phyloP scores from a whole-genome alignment of 2,113 vertebrate genomes.

The Malurus alboscapulatus region DNA sequence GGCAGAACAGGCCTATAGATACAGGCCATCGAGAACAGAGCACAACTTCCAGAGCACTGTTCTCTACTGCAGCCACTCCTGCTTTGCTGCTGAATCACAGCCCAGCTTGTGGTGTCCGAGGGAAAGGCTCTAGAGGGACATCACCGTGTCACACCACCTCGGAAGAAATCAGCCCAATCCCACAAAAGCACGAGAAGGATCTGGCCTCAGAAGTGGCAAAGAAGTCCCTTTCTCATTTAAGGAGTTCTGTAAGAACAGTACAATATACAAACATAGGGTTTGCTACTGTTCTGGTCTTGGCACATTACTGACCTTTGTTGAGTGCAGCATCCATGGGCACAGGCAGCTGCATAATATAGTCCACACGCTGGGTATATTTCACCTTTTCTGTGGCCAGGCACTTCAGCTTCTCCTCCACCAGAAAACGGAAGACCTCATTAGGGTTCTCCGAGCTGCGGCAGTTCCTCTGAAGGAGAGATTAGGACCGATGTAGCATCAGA shows the following conservation, averaged over 20 bases:
- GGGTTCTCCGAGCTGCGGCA: constrained; percentile 94
- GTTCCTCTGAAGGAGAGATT: constrained; percentile 82
- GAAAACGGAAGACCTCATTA: constrained; percentile 94
- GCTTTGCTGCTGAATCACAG: neutral
- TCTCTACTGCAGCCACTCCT: neutral
- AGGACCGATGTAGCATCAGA: neutral
- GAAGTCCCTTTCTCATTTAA: neutral
- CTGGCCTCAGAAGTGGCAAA: neutral
- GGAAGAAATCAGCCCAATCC: neutral
- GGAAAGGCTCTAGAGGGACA: neutral
- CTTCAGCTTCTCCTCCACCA: constrained; percentile 96
- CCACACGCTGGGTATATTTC: constrained; percentile 96
- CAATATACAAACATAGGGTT: neutral
- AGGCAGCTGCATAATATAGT: constrained; percentile 96
- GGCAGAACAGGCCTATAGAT: neutral
- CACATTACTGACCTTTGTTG: constrained; percentile 85
- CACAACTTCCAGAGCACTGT: neutral
- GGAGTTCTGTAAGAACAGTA: neutral
- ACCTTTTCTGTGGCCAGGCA: constrained; percentile 96
- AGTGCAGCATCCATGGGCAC: constrained; percentile 96
- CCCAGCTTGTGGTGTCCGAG: neutral
- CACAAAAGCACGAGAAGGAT: neutral
- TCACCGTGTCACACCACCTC: neutral
- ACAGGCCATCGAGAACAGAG: fast-evolving
- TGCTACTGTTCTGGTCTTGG: neutral